These are phyloP conservation scores for Hirudo medicinalis DNA, from an alignment of 1,140 invertebrate genomes.

Conservation along the genomic window DNA sequence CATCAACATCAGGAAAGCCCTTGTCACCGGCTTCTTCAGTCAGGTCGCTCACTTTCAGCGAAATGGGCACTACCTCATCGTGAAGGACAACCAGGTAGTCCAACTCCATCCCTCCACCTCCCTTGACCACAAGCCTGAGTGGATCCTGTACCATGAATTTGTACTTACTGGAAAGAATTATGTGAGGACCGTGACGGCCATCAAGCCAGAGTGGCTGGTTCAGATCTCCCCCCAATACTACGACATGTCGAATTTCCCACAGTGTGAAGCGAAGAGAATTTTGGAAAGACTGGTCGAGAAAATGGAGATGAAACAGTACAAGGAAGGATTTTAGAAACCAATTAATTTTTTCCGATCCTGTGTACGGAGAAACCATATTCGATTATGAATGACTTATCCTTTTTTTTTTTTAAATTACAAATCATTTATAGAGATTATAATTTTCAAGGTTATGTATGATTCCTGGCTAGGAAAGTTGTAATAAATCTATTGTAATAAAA, in stretches of 20 bases:
- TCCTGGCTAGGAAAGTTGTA: too few species aligned
- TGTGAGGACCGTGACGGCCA: conserved; percentile 93
- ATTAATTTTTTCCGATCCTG: too few species aligned
- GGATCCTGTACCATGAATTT: conserved; percentile 99
- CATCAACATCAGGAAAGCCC: conserved; percentile 91
- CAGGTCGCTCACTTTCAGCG: conserved; percentile 91
- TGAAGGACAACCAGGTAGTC: conserved; percentile 97
- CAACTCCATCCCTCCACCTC: conserved; percentile 97
- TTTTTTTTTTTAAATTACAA: too few species aligned
- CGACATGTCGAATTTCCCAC: conserved; percentile 90
- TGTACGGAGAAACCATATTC: too few species aligned
- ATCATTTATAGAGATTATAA: too few species aligned
- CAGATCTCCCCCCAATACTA: conserved; percentile 94
- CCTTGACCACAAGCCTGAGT: conserved; percentile 97
- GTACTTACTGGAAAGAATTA: conserved; percentile 99
- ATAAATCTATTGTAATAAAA: too few species aligned
- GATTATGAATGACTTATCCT: too few species aligned
- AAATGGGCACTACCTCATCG: conserved; percentile 90
- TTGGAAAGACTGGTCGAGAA: conserved; percentile 46
- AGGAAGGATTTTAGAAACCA: too few species aligned
- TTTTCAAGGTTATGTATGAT: too few species aligned
- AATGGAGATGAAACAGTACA: conserved; percentile 26
- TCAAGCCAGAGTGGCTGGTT: conserved; percentile 78
- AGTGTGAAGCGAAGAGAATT: conserved; percentile 86
- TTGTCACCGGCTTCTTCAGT: conserved; percentile 98